Percentiles rank a stretch among this genome's conserved stretches.
Evolutionary conservation across 1,140 invertebrate species (phyloP).

Genomic region (Phthorimaea operculella): DNA sequence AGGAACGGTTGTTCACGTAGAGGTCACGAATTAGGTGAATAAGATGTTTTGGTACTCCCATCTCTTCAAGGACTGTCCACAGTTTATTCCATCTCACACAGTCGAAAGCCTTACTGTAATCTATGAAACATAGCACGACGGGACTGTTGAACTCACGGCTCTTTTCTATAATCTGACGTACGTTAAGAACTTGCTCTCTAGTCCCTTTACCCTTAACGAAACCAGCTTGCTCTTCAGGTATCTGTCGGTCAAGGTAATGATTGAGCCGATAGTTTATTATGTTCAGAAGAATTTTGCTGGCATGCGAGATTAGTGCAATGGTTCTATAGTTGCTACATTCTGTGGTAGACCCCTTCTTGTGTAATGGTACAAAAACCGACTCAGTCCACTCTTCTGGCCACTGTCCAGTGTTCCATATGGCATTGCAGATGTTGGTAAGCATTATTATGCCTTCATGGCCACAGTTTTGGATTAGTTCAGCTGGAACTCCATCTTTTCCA

Average conservation of each 20-base stretch:
- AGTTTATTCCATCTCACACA: slow-evolving; percentile 4
- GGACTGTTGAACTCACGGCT: slow-evolving; percentile 2
- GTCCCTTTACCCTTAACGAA: not conserved
- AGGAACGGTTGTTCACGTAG: slow-evolving; percentile 1
- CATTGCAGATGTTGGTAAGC: not conserved
- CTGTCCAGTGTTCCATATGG: not conserved
- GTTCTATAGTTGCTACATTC: slow-evolving; percentile 1
- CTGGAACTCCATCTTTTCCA: not conserved
- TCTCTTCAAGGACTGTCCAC: not conserved
- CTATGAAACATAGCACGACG: not conserved
- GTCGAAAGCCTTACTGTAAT: slow-evolving; percentile 8
- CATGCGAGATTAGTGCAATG: not conserved
- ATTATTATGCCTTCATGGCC: not conserved
- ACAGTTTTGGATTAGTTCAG: not conserved
- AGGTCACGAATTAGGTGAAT: not conserved
- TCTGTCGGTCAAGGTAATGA: not conserved
- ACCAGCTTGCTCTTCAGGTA: not conserved
- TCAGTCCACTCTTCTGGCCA: not conserved
- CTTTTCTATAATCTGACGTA: not conserved
- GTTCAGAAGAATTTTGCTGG: not conserved
- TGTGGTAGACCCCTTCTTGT: not conserved
- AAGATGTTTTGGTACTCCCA: slow-evolving; percentile 4
- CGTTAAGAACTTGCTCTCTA: not conserved
- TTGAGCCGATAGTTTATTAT: not conserved
- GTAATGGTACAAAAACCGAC: not conserved